These are phyloP conservation scores for Synergus japonicus DNA, from an alignment of 2,888 invertebrate species.

Conservation along the genomic window DNA sequence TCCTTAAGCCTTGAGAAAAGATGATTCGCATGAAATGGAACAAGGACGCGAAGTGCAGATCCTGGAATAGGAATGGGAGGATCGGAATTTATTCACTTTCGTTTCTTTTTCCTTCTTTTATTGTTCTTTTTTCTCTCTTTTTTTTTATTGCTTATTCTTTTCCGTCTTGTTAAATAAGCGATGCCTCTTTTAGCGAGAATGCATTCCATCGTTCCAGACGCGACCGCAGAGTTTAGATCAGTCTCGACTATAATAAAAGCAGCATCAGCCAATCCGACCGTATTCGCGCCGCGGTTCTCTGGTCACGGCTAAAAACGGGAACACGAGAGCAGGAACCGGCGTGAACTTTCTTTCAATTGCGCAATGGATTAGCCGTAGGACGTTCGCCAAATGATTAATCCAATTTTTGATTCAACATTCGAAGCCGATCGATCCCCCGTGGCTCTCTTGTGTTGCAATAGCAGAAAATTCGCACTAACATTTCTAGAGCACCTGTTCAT, in stretches of 20 bases:
- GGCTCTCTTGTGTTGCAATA: constrained; percentile 27
- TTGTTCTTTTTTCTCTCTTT: background rate
- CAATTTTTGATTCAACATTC: constrained; percentile 25
- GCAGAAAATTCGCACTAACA: constrained; percentile 9
- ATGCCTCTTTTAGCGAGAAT: constrained; percentile 34
- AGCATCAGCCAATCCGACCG: constrained; percentile 21
- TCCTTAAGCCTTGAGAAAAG: background rate
- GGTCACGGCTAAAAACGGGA: constrained; percentile 52
- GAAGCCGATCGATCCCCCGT: background rate
- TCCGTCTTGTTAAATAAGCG: constrained; percentile 33
- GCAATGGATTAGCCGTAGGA: constrained; percentile 49
- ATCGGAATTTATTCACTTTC: constrained; percentile 40
- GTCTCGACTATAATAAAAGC: background rate
- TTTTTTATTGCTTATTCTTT: background rate
- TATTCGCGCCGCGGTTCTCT: constrained; percentile 10
- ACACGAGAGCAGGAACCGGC: constrained; percentile 52
- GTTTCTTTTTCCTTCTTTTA: constrained; percentile 4
- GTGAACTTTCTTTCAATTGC: constrained; percentile 54
- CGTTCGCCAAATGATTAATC: constrained; percentile 43
- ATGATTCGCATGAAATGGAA: constrained; percentile 29
- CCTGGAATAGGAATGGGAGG: constrained; percentile 31
- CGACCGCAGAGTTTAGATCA: background rate
- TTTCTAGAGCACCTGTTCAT: background rate
- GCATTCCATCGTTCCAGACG: constrained; percentile 34
- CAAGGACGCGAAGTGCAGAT: constrained; percentile 26